Evolutionary conservation across 2,113 vertebrate species (phyloP), one percentile per base, ranked within the genome.

Genomic region (Mustelus asterias): DNA sequence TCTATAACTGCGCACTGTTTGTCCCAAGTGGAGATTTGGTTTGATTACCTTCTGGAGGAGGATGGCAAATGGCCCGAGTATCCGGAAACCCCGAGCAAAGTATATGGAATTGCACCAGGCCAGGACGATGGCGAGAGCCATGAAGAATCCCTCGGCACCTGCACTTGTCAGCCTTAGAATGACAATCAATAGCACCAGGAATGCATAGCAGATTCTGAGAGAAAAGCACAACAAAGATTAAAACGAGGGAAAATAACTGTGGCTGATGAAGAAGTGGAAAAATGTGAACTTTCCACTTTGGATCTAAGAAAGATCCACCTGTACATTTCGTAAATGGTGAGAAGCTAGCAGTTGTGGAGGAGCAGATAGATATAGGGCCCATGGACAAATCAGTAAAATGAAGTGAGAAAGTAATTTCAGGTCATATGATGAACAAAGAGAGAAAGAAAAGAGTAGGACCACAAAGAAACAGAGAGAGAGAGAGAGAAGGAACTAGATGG

Each of bases 41-140:
- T 72, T 29, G 44, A 96, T 88, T 97, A 99, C 99, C 99, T 99
- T 99, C 97, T 99, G 99, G 96, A 99, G 99, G 98, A 99, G 99
- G 97, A 99, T 99, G 97, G 99, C 98, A 92, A 99, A 99, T 1
- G 99, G 99, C 0, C 99, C 99, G 0, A 99, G 98, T 98, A 99
- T 99, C 97, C 99, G 98, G 96, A 99, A 99, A 67, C 99, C 99
- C 93, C 99, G 97, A 70, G 99, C 98, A 0, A 99, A 99, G 97
- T 99, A 99, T 98, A 99, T 98, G 96, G 99, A 97, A 0, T 99
- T 99, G 97, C 98, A 98, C 99, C 99, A 99, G 76, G 99, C 99
- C 54, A 99, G 97, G 20, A 99, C 98, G 96, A 99, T 97, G 96
- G 98, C 98, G 10, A 98, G 96, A 0, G 99, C 98, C 99, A 99